Base-by-base conservation (phyloP, 2,888 invertebrate genomes). In the Papilio elwesi region DNA sequence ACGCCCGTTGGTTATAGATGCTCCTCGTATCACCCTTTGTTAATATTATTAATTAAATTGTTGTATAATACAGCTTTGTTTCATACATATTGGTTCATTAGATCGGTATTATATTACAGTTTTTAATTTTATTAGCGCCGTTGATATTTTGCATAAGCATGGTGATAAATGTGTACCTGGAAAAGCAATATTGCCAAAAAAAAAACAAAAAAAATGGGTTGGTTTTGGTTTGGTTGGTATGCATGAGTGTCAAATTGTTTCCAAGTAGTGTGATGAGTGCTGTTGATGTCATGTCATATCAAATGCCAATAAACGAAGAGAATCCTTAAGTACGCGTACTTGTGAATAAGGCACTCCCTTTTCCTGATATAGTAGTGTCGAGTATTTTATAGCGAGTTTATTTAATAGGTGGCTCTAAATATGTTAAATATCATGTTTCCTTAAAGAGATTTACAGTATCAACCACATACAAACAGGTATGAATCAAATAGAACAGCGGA, bases 301-400 rank as follows among this genome's bases (percentile, higher is more conserved):
- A 71, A 71, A 71, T 59, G 47, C 59, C 38, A 66, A 71, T 71
- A 71, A 71, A 66, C 66, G 66, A 71, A 66, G 59, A 65, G 51
- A 16, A 57, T 70, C 49, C 43, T 52, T 38, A 47, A 62, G 74
- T 77, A 74, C 70, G 77, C 74, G 75, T 76, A 76, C 71, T 26
- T 48, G 73, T 59, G 63, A 70, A 74, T 74, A 75, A 69, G 78
- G 74, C 78, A 78, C 79, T 79, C 79, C 78, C 78, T 76, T 76
- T 79, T 78, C 70, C 68, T 66, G 66, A 62, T 73, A 52, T 62
- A 62, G 59, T 62, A 63, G 62, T 66, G 66, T 62, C 38, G 47
- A 62, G 53, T 59, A n/a, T 48, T 72, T 72, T 53, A 36, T 43
- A 62, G 48, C 13, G 2, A 49, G 16, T 68, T 62, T 16, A 51